phyloP scores from a whole-genome alignment of 2,113 vertebrate species.

The Engystomops pustulosus region DNA sequence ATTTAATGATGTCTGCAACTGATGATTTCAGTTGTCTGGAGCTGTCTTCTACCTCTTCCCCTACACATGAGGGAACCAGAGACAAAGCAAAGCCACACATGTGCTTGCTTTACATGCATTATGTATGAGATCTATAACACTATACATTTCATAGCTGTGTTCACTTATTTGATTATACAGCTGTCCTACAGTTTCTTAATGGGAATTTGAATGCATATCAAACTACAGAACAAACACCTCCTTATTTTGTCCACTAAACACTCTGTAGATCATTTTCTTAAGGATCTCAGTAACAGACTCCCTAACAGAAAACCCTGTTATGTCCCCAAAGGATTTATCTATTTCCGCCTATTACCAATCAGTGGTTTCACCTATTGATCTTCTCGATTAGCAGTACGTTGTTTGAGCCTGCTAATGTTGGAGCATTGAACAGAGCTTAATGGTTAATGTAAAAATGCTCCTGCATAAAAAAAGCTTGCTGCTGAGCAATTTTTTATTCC shows the following conservation, averaged over 20 bases:
- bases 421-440: neutral
- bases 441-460: neutral
- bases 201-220: slow-evolving; percentile 44
- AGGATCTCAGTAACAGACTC: slow-evolving; percentile 41
- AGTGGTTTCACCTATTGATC: slow-evolving; percentile 57
- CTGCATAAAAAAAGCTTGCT: neutral
- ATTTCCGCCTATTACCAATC: slow-evolving; percentile 50
- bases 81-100: slow-evolving; percentile 19
- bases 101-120: slow-evolving; percentile 24
- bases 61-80: slow-evolving; percentile 9
- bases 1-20: slow-evolving; percentile 30
- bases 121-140: slow-evolving; percentile 26
- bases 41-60: slow-evolving; percentile 25
- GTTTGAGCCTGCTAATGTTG: slow-evolving; percentile 23
- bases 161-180: slow-evolving; percentile 45
- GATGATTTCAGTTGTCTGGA: slow-evolving; percentile 2
- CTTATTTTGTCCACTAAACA: slow-evolving; percentile 39
- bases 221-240: slow-evolving; percentile 30
- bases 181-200: slow-evolving; percentile 30
- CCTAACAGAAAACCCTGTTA: slow-evolving; percentile 44
- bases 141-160: slow-evolving; percentile 25
- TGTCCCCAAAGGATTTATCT: slow-evolving; percentile 47
- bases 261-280: slow-evolving; percentile 44
- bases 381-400: slow-evolving; percentile 25
- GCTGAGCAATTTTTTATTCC: neutral